Percentiles rank a stretch among this genome's conserved stretches.
These are phyloP conservation scores for Xenops minutus DNA, from an alignment of 2,797 vertebrate species.

Conservation along the genomic window DNA sequence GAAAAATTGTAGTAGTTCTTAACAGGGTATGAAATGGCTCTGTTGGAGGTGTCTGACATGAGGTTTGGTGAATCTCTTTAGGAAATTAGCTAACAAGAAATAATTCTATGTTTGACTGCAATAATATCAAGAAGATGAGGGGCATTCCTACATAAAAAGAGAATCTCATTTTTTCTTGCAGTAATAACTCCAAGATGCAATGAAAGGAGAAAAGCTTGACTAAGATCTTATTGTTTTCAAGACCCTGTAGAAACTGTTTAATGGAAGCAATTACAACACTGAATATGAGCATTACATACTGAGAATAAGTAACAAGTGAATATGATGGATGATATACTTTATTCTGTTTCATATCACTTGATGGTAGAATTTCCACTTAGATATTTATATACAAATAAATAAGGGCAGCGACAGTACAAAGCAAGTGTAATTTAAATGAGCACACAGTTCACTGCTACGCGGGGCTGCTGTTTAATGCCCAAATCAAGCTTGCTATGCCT, in stretches of 20 bases:
- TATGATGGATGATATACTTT: conserved; percentile 38
- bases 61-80: conserved; percentile 30
- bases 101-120: conserved; percentile 55
- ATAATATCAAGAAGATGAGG: conserved; percentile 55
- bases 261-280: conserved; percentile 53
- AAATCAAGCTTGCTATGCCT: conserved; percentile 23
- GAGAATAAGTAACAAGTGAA: conserved; percentile 56
- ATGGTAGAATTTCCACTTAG: conserved; percentile 18
- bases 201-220: conserved; percentile 55
- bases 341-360: conserved; percentile 14
- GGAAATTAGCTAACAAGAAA: conserved; percentile 53
- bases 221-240: conserved; percentile 50
- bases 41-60: background rate
- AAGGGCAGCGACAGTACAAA: background rate
- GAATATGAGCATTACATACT: conserved; percentile 17
- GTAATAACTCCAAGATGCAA: conserved; percentile 55
- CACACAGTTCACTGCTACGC: background rate
- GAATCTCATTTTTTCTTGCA: conserved; percentile 40
- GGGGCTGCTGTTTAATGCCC: background rate
- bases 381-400: conserved; percentile 52
- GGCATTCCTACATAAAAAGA: conserved; percentile 36
- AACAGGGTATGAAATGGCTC: background rate
- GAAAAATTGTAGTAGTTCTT: background rate
- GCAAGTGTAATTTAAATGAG: conserved; percentile 21
- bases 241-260: conserved; percentile 48